Base-by-base conservation (phyloP, 2,888 invertebrate species). In the Drosophila nigritarsus region DNA sequence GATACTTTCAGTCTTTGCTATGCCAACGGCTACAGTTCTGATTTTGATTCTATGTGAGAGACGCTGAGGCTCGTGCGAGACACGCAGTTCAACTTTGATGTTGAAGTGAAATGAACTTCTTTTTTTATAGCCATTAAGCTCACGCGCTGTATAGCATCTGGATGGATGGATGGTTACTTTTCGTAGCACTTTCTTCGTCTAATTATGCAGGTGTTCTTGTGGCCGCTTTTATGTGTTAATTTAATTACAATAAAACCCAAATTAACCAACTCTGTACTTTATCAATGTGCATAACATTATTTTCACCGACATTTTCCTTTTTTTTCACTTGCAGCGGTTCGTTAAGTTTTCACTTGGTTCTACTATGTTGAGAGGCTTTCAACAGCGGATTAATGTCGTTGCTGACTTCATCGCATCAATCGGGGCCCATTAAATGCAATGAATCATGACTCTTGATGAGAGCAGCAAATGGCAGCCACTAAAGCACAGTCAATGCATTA, bases 181-280 rank as follows among this genome's bases (percentile, higher is more conserved):
- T 76, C 45, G 36, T 49, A 67, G 72, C 78, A 90, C 87, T 90
- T 89, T 90, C 90, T 87, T 87, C 66, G 64, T 68, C 87, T 90
- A 90, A 87, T 90, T 90, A 87, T 87, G 89, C 87, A 64, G 76
- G 79, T 86, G 79, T 83, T 83, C 82, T 86, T 83, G 55, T 50
- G 56, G 56, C 60, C 64, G 51, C 65, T 77, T 83, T 77, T 75
- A 79, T 89, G 87, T 82, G 78, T 87, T 87, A 89, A 87, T 87
- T 87, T 72, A 87, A 87, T 89, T 90, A 87, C 55, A 87, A 89
- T 90, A 87, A 89, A 87, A 77, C 73, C 77, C 73, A 79, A 86
- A 90, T 88, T 88, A 86, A 86, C 83, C 64, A 50, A 70, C 70
- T 66, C 62, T 55, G 64, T 71, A 80, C 68, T 77, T 83, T 73